Percentiles rank a stretch among this genome's conserved stretches.
Conservation (phyloP, 37 sponge, comb jelly and placozoan genomes). For the Oopsacas minuta region DNA sequence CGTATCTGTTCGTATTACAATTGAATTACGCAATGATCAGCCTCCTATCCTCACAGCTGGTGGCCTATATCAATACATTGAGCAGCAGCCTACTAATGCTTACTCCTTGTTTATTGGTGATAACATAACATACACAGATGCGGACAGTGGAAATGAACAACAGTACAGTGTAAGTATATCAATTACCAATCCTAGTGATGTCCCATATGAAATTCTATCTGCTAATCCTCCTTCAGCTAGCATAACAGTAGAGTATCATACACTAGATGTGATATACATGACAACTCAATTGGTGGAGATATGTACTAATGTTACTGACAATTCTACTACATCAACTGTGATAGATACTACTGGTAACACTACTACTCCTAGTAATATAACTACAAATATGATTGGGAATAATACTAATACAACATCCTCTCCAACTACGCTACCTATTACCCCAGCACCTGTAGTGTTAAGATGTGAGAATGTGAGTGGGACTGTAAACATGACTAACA, state of each 20-base stretch:
- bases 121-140: slow-evolving; percentile 35
- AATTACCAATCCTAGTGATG: slow-evolving; percentile 48
- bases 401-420: not conserved
- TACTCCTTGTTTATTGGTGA: slow-evolving; percentile 27
- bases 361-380: not conserved
- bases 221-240: slow-evolving; percentile 16
- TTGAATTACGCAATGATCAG: slow-evolving; percentile 48
- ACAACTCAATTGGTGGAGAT: not conserved
- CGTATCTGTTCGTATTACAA: slow-evolving; percentile 26
- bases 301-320: not conserved
- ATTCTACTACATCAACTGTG: not conserved
- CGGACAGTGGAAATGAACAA: slow-evolving; percentile 40
- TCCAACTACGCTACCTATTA: not conserved
- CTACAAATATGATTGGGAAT: not conserved
- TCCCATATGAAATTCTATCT: slow-evolving; percentile 21
- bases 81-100: slow-evolving; percentile 23
- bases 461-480: slow-evolving; percentile 3
- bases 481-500: not conserved
- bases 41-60: slow-evolving; percentile 36
- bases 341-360: not conserved
- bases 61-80: slow-evolving; percentile 34
- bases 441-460: not conserved
- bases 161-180: slow-evolving; percentile 24
- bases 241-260: slow-evolving; percentile 25
- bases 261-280: not conserved